These are phyloP conservation scores for Steatornis caripensis DNA, from an alignment of 2,113 vertebrate genomes.

Conservation along the genomic window DNA sequence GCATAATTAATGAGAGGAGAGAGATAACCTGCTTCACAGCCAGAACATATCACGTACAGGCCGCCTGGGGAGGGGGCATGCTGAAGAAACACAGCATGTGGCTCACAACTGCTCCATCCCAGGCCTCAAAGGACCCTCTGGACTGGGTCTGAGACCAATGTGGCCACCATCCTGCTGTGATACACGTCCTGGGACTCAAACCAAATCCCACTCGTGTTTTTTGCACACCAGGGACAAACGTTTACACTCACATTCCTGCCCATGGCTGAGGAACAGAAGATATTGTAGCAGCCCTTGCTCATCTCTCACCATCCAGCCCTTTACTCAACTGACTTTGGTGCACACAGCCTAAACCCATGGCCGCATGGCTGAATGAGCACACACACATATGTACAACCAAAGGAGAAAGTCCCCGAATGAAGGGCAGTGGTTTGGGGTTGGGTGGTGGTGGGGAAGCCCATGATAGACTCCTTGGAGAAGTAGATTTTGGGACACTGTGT, in stretches of 20 bases:
- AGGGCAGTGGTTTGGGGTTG: background rate
- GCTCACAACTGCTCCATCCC: background rate
- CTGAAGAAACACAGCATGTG: background rate
- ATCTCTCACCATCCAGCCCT: background rate
- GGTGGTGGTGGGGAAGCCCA: background rate
- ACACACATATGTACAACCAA: background rate
- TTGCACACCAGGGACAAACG: background rate
- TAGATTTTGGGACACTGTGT: background rate
- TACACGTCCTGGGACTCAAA: background rate
- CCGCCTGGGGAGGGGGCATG: rapidly evolving
- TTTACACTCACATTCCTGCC: background rate
- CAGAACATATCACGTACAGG: rapidly evolving
- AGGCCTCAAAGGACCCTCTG: background rate
- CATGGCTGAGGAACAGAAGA: background rate
- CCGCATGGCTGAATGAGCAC: background rate
- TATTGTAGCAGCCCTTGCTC: background rate
- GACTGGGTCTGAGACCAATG: rapidly evolving
- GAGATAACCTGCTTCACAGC: background rate
- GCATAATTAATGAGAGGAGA: background rate
- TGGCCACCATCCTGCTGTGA: background rate
- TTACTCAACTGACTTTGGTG: background rate
- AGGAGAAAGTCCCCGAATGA: background rate
- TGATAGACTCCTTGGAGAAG: background rate
- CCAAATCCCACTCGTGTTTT: background rate
- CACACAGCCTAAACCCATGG: background rate